phyloP scores from a whole-genome alignment of 1,140 invertebrate genomes.

The Platyscapa corneri region DNA sequence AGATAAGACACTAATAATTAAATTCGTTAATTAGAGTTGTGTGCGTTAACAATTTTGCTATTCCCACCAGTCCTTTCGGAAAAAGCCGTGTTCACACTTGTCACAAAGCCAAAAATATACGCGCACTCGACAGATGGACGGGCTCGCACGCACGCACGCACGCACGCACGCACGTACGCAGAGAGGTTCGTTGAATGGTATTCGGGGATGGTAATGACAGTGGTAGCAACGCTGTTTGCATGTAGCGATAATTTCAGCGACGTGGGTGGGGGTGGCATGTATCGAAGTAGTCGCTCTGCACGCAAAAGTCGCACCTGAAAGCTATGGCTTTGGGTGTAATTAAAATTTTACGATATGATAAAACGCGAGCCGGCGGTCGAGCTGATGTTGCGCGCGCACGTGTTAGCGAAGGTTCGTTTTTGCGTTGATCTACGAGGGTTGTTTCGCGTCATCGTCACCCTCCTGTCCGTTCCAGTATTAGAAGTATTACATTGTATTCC shows the following conservation, averaged over 20 bases:
- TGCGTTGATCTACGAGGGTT: neutral
- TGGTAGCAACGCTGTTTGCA: neutral
- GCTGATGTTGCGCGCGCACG: neutral
- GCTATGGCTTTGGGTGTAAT: neutral
- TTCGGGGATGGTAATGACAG: neutral
- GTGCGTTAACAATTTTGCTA: neutral
- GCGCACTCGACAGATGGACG: neutral
- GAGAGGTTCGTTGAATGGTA: neutral
- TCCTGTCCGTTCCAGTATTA: neutral
- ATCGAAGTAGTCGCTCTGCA: neutral
- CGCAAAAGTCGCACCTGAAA: constrained; percentile 33
- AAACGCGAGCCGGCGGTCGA: neutral
- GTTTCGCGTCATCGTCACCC: neutral
- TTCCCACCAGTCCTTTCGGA: too few species aligned
- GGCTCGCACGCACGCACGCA: neutral
- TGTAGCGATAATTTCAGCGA: neutral
- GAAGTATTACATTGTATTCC: neutral
- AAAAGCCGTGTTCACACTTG: neutral
- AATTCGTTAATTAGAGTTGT: neutral
- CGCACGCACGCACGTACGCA: too few species aligned
- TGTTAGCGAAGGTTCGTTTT: neutral
- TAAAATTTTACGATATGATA: constrained; percentile 41
- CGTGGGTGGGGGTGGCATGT: neutral
- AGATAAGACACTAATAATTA: neutral
- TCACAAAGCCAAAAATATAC: neutral